Evolutionary conservation across 2,888 invertebrate genomes (phyloP), one percentile per base, ranked within the genome.

Genomic region (Blomia tropicalis): DNA sequence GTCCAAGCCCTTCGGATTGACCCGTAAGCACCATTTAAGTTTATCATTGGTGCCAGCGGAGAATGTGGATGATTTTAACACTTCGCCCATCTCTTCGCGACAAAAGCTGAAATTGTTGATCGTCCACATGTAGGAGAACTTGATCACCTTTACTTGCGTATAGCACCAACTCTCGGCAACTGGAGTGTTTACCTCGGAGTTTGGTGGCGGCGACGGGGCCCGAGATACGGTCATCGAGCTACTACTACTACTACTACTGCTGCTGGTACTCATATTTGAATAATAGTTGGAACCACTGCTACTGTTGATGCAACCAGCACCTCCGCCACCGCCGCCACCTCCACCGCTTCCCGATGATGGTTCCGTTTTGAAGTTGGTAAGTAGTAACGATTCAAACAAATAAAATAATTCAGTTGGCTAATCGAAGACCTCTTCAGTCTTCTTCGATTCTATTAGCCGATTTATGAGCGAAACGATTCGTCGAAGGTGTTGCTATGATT

Each of bases 101-200:
- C 98, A 98, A 80, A 98, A 99, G 80, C 95, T 95, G 80, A 98
- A 98, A 83, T 99, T 98, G 80, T 96, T 96, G 80, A 98, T 98
- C 76, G 98, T 98, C 98, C 98, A 98, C 91, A 98, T 96, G 79
- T 98, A 98, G 79, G 93, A 95, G 83, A 99, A 98, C 80, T 98
- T 98, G 71, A 96, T 92, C 78, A 98, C 96, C 84, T 96, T 96
- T 76, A 96, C 92, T 87, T 95, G 93, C 76, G 96, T 98, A 77
- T 95, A 96, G 82, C 96, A 98, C 96, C 96, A 98, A 80, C 95
- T 96, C 78, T 98, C 96, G 67, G 96, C 96, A 71, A 95, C 92
- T 73, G 96, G 95, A 74, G 89, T 89, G 79, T 88, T 87, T 60
- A 67, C 67, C 30, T 68, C 67, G 58, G 69, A 69, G 78, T 87